phyloP scores from a whole-genome alignment of 2,113 vertebrate species.

The Macroglossus sobrinus region DNA sequence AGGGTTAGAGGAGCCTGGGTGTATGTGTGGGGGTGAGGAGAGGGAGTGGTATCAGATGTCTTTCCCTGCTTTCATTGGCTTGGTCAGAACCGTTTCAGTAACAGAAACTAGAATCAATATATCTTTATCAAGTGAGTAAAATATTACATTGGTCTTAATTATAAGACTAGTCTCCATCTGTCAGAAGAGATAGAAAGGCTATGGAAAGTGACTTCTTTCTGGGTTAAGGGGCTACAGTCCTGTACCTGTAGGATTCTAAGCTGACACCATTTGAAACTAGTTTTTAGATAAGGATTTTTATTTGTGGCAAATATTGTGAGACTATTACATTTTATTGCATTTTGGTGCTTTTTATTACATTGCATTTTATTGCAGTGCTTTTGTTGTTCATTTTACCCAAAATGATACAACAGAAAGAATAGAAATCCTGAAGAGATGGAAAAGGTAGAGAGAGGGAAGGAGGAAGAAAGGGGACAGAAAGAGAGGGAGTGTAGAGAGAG shows the following conservation, averaged over 20 bases:
- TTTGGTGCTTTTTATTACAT: background rate
- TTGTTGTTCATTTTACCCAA: background rate
- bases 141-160: background rate
- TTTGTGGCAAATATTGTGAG: background rate
- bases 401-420: background rate
- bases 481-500: too few species aligned
- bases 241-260: background rate
- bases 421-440: background rate
- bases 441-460: background rate
- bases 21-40: too few species aligned
- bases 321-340: background rate
- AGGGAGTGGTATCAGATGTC: background rate
- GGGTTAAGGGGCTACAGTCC: background rate
- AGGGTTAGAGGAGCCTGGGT: background rate
- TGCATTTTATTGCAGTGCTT: background rate
- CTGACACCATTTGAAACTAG: background rate
- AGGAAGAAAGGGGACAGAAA: background rate
- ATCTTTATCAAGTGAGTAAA: background rate
- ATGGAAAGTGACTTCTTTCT: background rate
- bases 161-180: background rate
- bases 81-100: background rate
- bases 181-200: background rate
- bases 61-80: background rate
- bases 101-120: background rate
- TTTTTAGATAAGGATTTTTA: background rate